These are phyloP conservation scores for Meganola albula DNA, from an alignment of 2,888 invertebrate species.

Conservation along the genomic window DNA sequence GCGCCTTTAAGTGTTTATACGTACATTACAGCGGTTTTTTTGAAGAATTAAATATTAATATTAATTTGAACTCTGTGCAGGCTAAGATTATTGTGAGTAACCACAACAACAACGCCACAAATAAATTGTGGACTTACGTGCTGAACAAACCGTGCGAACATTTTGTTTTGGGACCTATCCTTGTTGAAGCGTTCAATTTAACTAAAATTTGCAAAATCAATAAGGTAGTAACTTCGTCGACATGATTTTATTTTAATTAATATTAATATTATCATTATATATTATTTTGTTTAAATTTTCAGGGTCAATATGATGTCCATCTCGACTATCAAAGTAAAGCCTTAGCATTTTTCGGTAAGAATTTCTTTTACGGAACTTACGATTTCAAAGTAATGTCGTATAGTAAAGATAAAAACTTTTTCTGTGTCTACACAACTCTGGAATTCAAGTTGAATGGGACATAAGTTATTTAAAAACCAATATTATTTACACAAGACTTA, in stretches of 20 bases:
- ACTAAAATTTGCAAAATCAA: conserved; percentile 49
- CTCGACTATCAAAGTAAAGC: conserved; percentile 44
- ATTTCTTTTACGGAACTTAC: conserved; percentile 59
- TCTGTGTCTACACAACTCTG: conserved; percentile 39
- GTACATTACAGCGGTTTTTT: conserved; percentile 38
- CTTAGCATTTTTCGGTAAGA: conserved; percentile 46
- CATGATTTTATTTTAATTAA: too few relatives aligned
- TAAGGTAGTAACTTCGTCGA: too few relatives aligned
- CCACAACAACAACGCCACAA: conserved; percentile 42
- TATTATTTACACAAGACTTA: too few relatives aligned
- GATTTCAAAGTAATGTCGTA: conserved; percentile 46
- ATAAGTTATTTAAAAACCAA: too few relatives aligned
- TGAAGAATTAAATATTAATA: conserved; percentile 18
- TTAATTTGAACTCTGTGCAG: conserved; percentile 35
- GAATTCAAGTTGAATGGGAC: too few relatives aligned
- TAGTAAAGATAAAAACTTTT: conserved; percentile 52
- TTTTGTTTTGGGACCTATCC: conserved; percentile 57
- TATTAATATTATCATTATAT: too few relatives aligned
- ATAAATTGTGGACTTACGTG: conserved; percentile 53
- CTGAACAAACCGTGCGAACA: conserved; percentile 60
- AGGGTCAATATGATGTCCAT: conserved; percentile 55
- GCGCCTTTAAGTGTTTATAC: too few relatives aligned
- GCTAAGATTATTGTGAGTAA: conserved; percentile 47
- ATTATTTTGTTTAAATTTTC: conserved; percentile 26
- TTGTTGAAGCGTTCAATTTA: conserved; percentile 49